Evolutionary conservation across 2,797 vertebrate species (phyloP).

Genomic region (Spinus olivaceus): DNA sequence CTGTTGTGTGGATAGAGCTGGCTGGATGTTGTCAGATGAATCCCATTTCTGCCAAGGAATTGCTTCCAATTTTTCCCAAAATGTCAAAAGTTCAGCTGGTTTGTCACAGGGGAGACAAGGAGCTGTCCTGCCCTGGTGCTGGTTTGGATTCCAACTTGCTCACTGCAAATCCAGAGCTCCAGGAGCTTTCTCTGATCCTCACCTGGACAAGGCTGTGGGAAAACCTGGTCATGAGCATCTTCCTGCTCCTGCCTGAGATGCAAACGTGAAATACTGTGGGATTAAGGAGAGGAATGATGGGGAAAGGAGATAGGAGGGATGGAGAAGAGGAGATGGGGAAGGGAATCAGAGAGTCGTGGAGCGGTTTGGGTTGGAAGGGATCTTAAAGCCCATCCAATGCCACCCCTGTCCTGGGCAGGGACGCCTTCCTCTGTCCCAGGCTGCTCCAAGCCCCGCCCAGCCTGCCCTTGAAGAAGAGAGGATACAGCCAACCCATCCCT

Average conservation of each 20-base stretch:
- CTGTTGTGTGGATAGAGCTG: not conserved
- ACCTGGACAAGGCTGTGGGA: not conserved
- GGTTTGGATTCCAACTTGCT: not conserved
- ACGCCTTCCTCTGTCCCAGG: not conserved
- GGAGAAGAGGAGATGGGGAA: not conserved
- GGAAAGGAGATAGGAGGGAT: not conserved
- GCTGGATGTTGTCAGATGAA: not conserved
- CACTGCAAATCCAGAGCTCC: not conserved
- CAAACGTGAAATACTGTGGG: accelerated
- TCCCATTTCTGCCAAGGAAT: not conserved
- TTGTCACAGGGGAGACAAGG: not conserved
- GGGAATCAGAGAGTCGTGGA: not conserved
- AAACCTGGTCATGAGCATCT: not conserved
- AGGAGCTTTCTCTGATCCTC: not conserved
- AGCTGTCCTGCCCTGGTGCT: not conserved
- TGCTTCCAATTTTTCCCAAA: not conserved
- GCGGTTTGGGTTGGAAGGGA: not conserved
- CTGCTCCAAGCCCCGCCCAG: accelerated
- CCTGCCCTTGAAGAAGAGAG: not conserved
- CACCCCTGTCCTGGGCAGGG: not conserved
- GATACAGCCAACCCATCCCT: not conserved
- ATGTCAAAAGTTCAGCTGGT: not conserved
- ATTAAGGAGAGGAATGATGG: not conserved
- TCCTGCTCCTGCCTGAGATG: not conserved
- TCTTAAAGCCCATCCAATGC: not conserved